Conservation (phyloP, 2,113 vertebrate genomes). For the Antennarius striatus region DNA sequence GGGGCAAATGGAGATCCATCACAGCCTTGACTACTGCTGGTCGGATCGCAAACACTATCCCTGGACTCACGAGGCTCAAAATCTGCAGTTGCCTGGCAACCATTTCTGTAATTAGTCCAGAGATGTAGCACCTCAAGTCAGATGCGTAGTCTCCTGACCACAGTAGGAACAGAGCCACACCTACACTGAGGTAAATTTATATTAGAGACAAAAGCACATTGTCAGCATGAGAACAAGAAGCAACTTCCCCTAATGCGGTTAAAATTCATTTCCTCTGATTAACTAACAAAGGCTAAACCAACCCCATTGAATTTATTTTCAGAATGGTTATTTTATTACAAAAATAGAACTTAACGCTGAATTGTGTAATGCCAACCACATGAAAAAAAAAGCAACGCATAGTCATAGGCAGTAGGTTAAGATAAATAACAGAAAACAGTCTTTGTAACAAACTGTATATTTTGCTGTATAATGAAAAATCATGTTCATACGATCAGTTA, state of each 20-base stretch:
- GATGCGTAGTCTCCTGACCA: constrained; percentile 66
- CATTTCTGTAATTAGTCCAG: constrained; percentile 75
- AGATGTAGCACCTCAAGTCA: constrained; percentile 74
- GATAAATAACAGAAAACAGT: too few species aligned
- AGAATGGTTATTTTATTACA: not conserved
- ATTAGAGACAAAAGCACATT: constrained; percentile 43
- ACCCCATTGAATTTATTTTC: not conserved
- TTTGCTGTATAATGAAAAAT: not conserved
- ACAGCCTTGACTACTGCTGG: constrained; percentile 53
- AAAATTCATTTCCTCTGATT: constrained; percentile 41
- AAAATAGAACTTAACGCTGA: too few species aligned
- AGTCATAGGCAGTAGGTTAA: too few species aligned
- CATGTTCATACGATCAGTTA: constrained; percentile 27
- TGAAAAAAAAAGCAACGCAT: too few species aligned
- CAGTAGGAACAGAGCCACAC: constrained; percentile 62
- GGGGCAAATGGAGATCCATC: constrained; percentile 71
- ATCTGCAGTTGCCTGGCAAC: constrained; percentile 86
- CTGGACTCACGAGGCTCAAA: constrained; percentile 69
- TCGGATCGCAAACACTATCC: constrained; percentile 70
- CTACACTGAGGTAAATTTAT: constrained; percentile 65
- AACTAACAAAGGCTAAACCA: not conserved
- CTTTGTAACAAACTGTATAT: too few species aligned
- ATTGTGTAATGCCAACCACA: too few species aligned
- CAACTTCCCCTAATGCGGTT: constrained; percentile 31
- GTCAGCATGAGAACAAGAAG: constrained; percentile 51